Evolutionary conservation across 1,140 invertebrate genomes (phyloP).

Genomic region (Drosophila sturtevanti): DNA sequence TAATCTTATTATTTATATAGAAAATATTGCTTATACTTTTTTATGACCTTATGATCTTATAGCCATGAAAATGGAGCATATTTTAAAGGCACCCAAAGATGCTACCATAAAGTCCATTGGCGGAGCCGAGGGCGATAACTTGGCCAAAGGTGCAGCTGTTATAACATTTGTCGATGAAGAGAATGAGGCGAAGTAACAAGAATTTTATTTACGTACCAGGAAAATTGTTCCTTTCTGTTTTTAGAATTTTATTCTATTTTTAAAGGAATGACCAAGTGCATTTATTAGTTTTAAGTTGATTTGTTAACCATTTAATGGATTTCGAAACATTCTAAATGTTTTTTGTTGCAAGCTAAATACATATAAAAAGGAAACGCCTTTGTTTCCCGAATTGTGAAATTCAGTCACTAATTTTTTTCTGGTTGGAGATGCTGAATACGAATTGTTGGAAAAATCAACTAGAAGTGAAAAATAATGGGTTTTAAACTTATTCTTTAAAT

Average conservation of each 20-base stretch:
- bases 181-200: slow-evolving; percentile 23
- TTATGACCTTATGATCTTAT: neutral
- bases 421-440: neutral
- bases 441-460: neutral
- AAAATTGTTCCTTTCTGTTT: slow-evolving; percentile 63
- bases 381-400: neutral
- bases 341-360: neutral
- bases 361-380: neutral
- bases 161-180: slow-evolving; percentile 84
- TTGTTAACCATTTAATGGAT: slow-evolving; percentile 62
- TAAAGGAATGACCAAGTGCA: slow-evolving; percentile 51
- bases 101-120: slow-evolving; percentile 90
- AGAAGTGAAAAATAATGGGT: neutral
- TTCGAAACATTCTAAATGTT: slow-evolving; percentile 47
- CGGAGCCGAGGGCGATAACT: slow-evolving; percentile 91
- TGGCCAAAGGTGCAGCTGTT: slow-evolving; percentile 89
- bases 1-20: neutral
- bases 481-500: neutral
- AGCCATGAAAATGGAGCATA: slow-evolving; percentile 99
- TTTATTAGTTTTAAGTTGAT: slow-evolving; percentile 67
- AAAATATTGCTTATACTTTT: slow-evolving; percentile 5
- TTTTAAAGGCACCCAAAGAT: slow-evolving; percentile 91
- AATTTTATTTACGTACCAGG: slow-evolving; percentile 35
- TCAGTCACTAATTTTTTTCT: neutral
- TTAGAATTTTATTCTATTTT: slow-evolving; percentile 31